Percentiles rank a stretch among this genome's conserved stretches.
These are phyloP conservation scores for Venturia canescens DNA, from an alignment of 1,140 invertebrate species.

Conservation along the genomic window DNA sequence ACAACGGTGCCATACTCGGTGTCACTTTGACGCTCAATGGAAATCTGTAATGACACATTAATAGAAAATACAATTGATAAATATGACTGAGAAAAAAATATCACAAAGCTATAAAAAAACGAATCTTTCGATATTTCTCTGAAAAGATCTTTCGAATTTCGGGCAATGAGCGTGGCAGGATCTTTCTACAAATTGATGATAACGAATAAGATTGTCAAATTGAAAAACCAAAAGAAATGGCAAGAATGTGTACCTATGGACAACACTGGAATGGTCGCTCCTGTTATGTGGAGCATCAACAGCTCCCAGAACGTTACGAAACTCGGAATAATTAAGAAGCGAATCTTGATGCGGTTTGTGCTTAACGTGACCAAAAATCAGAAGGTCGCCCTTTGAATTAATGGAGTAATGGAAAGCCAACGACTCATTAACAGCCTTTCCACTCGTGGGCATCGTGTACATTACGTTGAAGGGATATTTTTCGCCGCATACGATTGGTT, in stretches of 20 bases:
- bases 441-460: slow-evolving; percentile 68
- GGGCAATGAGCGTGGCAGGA: no score
- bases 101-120: neutral
- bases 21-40: slow-evolving; percentile 77
- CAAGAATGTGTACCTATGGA: slow-evolving; percentile 61
- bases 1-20: slow-evolving; percentile 85
- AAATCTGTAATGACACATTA: slow-evolving; percentile 59
- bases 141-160: no score
- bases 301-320: slow-evolving; percentile 69
- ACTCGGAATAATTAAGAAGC: slow-evolving; percentile 70
- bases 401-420: slow-evolving; percentile 74
- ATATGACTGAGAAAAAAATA: no score
- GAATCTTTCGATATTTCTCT: no score
- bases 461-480: slow-evolving; percentile 74
- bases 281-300: slow-evolving; percentile 60
- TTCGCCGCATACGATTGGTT: slow-evolving; percentile 71
- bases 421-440: slow-evolving; percentile 56
- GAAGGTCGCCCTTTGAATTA: slow-evolving; percentile 70
- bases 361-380: slow-evolving; percentile 72
- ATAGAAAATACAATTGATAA: no score
- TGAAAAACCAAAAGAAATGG: neutral
- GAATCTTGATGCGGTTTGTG: slow-evolving; percentile 70
- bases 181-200: no score
- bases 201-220: neutral
- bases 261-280: slow-evolving; percentile 60